Evolutionary conservation across 2,113 vertebrate species (phyloP).

Genomic region (Platichthys flesus): DNA sequence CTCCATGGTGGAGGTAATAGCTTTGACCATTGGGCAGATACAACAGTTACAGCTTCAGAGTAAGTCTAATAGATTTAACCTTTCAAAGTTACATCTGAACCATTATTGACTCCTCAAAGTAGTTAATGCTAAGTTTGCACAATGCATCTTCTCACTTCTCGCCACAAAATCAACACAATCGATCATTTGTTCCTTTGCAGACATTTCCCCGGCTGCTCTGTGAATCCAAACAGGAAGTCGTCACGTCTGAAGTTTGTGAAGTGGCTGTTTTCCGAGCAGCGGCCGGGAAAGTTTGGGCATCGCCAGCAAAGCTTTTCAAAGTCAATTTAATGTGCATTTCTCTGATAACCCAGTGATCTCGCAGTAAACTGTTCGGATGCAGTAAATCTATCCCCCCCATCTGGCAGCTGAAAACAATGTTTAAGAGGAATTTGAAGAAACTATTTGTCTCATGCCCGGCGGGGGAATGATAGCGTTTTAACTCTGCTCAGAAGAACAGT

Average conservation of each 20-base stretch:
- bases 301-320: slow-evolving; percentile 54
- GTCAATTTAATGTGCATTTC: slow-evolving; percentile 60
- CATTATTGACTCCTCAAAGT: neutral
- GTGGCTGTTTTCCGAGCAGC: neutral
- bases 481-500: slow-evolving; percentile 47
- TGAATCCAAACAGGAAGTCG: neutral
- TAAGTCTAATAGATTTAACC: neutral
- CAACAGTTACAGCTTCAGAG: too few relatives aligned
- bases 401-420: slow-evolving; percentile 63
- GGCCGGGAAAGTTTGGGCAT: slow-evolving; percentile 39
- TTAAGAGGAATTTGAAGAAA: slow-evolving; percentile 68
- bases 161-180: neutral
- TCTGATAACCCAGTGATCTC: slow-evolving; percentile 58
- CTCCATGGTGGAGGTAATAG: too few relatives aligned
- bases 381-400: slow-evolving; percentile 39
- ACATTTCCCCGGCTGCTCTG: neutral
- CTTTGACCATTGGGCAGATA: too few relatives aligned
- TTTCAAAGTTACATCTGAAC: neutral
- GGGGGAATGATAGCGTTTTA: slow-evolving; percentile 57
- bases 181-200: neutral
- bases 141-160: neutral
- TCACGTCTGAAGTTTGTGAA: too few relatives aligned
- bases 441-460: slow-evolving; percentile 50
- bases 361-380: slow-evolving; percentile 45
- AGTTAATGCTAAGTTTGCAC: neutral